Evolutionary conservation across 2,113 vertebrate species (phyloP).

Genomic region (Todiramphus saurophagus): DNA sequence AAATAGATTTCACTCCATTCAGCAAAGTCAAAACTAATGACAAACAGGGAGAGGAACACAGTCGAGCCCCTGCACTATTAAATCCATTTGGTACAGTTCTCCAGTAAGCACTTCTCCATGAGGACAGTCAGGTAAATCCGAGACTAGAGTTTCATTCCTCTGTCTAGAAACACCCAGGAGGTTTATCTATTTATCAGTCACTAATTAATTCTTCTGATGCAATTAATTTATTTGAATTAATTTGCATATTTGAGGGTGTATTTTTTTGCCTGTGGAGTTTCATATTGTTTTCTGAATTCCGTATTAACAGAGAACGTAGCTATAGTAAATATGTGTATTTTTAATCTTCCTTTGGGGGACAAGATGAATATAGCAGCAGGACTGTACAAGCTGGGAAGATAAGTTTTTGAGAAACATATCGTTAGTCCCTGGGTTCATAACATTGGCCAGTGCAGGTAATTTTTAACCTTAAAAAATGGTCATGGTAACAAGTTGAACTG

Average conservation of each 20-base stretch:
- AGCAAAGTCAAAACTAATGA: background rate
- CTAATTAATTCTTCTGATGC: background rate
- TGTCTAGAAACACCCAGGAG: background rate
- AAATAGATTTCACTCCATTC: background rate
- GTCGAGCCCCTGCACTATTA: background rate
- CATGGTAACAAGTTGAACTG: background rate
- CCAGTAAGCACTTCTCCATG: background rate
- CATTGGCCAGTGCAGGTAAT: background rate
- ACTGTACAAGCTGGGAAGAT: background rate
- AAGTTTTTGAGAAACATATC: background rate
- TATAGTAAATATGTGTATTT: rapidly evolving
- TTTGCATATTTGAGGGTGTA: background rate
- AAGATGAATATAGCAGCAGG: background rate
- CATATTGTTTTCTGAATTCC: background rate
- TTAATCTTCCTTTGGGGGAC: background rate
- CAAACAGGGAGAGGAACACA: background rate
- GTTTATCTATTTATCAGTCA: background rate
- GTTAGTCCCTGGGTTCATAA: background rate
- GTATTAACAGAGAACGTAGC: background rate
- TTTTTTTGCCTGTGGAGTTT: background rate
- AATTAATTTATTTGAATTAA: background rate
- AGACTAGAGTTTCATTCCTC: background rate
- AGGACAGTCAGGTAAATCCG: background rate
- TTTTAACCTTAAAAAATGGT: background rate
- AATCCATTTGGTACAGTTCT: background rate